Evolutionary conservation across 2,797 vertebrate genomes (phyloP).

Genomic region (Leptoclinus maculatus): DNA sequence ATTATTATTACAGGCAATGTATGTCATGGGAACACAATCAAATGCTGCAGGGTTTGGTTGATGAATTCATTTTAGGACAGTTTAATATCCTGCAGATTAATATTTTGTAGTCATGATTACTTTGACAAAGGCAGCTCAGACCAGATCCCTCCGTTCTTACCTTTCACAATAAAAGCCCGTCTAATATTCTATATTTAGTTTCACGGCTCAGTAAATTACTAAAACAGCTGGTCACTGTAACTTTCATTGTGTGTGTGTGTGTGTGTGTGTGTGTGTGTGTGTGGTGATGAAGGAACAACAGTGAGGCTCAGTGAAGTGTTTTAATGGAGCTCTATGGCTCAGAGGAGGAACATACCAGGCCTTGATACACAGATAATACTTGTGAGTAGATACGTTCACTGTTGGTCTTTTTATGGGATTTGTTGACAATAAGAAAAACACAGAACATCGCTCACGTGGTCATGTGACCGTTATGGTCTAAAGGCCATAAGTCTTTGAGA

Average conservation of each 20-base stretch:
- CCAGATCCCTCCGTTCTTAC: no score
- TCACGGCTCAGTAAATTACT: no score
- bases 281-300: not conserved
- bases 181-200: no score
- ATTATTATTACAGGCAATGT: not conserved
- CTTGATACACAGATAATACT: not conserved
- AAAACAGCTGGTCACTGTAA: no score
- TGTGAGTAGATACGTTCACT: not conserved
- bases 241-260: not conserved
- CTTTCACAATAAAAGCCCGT: no score
- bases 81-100: no score
- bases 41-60: not conserved
- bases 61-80: no score
- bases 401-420: not conserved
- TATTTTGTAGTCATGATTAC: no score
- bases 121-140: no score
- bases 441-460: not conserved
- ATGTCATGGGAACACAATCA: not conserved
- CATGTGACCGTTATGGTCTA: not conserved
- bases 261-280: not conserved
- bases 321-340: not conserved
- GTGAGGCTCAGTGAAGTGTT: not conserved
- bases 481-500: not conserved
- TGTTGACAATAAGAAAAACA: not conserved
- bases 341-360: not conserved